Evolutionary conservation across 37 sponge, comb jelly and placozoan genomes (phyloP).

Genomic region (Spongilla lacustris): DNA sequence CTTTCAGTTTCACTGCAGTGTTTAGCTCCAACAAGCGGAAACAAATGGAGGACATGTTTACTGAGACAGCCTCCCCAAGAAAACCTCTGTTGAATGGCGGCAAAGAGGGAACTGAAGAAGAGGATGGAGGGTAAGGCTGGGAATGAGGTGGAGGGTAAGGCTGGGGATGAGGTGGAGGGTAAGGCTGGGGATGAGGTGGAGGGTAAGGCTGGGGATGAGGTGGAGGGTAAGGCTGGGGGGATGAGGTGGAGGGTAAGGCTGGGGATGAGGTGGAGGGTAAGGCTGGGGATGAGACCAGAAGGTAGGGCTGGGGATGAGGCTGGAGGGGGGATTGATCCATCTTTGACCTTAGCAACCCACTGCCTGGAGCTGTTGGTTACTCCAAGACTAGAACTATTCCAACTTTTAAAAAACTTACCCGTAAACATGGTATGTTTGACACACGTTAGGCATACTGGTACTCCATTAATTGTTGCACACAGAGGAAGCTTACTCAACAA

Average conservation of each 20-base stretch:
- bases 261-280: background rate
- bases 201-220: background rate
- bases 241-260: background rate
- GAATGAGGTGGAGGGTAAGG: background rate
- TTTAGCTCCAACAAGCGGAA: slow-evolving; percentile 77
- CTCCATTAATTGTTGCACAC: too few species aligned
- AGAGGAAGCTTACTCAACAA: slow-evolving; percentile 63
- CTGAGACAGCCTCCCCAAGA: slow-evolving; percentile 46
- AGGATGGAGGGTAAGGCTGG: slow-evolving; percentile 30
- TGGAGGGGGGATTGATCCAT: background rate
- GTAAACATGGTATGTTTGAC: slow-evolving; percentile 57
- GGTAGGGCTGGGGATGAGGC: background rate
- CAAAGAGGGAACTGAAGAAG: slow-evolving; percentile 17
- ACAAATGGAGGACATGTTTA: slow-evolving; percentile 59
- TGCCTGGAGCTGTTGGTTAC: slow-evolving; percentile 52
- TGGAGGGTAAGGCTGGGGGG: slow-evolving; percentile 6
- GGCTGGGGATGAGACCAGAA: background rate
- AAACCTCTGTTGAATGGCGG: slow-evolving; percentile 23
- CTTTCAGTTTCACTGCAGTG: slow-evolving; percentile 68
- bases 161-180: slow-evolving; percentile 22
- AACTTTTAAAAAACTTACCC: slow-evolving; percentile 33
- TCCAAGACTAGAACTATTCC: slow-evolving; percentile 62
- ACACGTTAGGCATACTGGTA: too few species aligned
- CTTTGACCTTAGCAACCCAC: background rate
- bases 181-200: background rate